A percentile compares a stretch with the other conserved stretches of the same genome.
These are phyloP conservation scores for Diceros bicornis DNA, from an alignment of 2,797 vertebrate species.

Conservation along the genomic window DNA sequence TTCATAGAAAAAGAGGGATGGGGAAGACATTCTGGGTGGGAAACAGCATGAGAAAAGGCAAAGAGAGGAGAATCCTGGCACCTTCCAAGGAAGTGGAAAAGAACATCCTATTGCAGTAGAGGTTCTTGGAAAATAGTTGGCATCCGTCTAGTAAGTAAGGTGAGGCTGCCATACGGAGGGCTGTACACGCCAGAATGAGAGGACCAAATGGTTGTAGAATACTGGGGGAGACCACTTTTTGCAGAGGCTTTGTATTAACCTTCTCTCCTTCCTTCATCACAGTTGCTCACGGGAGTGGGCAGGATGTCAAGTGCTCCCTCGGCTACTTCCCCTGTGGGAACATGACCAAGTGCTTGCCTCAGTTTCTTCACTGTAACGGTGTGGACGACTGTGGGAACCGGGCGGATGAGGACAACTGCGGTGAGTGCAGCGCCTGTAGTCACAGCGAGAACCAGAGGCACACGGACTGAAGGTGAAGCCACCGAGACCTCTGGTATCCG, in stretches of 20 bases:
- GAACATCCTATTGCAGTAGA: not conserved
- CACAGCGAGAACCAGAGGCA: not conserved
- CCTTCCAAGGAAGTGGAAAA: not conserved
- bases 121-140: not conserved
- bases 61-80: not conserved
- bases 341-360: constrained; percentile 94
- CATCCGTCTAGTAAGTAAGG: not conserved
- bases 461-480: no score
- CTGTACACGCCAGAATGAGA: not conserved
- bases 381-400: constrained; percentile 96
- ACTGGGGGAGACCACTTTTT: fast-evolving
- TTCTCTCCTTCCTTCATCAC: constrained; percentile 66
- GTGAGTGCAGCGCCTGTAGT: constrained; percentile 86
- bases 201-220: not conserved
- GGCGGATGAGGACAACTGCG: constrained; percentile 97
- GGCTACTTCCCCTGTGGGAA: constrained; percentile 98
- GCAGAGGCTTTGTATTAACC: not conserved
- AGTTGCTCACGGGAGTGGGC: constrained; percentile 87
- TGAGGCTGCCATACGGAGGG: not conserved
- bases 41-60: not conserved
- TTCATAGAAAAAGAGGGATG: not conserved
- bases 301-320: constrained; percentile 91
- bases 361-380: constrained; percentile 96
- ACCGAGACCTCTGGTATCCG: not conserved
- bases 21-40: not conserved